Evolutionary conservation across 2,113 vertebrate genomes (phyloP).

Genomic region (Ptilorrhoa leucosticta): DNA sequence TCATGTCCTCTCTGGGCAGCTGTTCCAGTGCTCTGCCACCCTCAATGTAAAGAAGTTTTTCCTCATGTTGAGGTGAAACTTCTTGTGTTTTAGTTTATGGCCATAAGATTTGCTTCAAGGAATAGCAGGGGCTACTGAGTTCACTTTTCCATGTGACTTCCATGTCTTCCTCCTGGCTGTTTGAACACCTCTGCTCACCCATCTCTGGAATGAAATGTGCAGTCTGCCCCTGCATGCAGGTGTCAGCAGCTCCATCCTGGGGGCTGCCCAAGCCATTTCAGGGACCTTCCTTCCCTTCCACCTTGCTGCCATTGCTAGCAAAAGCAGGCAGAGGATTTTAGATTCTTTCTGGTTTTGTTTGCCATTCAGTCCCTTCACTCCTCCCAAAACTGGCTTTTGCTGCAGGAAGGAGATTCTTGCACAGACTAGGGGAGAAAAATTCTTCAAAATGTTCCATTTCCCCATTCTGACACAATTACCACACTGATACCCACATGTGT

Average conservation of each 20-base stretch:
- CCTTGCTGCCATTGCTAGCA: neutral
- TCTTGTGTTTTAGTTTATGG: neutral
- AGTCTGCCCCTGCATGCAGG: neutral
- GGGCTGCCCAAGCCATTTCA: neutral
- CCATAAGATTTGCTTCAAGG: neutral
- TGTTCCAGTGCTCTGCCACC: neutral
- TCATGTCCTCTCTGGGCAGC: neutral
- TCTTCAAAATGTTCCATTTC: neutral
- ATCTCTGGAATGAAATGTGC: neutral
- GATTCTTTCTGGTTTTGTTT: neutral
- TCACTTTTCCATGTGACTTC: neutral
- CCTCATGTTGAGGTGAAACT: neutral
- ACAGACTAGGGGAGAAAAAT: neutral
- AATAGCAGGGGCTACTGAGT: neutral
- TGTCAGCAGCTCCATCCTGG: neutral
- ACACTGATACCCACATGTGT: fast-evolving
- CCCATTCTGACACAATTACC: neutral
- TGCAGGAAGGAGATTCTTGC: neutral
- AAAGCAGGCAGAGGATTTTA: neutral
- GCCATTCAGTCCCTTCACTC: neutral
- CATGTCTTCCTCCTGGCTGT: neutral
- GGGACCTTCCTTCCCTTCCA: neutral
- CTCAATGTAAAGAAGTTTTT: neutral
- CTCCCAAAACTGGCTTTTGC: neutral
- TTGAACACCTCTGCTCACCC: neutral